Conservation (phyloP, 1,140 invertebrate genomes). For the Brachionus rotundiformis region DNA sequence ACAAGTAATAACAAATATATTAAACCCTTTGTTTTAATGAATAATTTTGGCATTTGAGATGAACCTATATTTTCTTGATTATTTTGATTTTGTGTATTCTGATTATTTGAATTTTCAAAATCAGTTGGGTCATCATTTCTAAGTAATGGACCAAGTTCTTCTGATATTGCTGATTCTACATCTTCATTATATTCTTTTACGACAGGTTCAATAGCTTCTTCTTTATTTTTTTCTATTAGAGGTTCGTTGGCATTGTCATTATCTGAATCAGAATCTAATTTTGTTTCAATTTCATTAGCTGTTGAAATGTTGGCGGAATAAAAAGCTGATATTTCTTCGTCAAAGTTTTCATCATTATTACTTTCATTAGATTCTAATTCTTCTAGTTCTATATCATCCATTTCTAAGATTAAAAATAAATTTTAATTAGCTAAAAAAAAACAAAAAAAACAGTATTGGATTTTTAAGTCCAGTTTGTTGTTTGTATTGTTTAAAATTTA, state of each 20-base stretch:
- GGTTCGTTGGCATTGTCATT: background rate
- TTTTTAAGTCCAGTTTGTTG: background rate
- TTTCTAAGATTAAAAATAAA: background rate
- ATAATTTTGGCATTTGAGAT: background rate
- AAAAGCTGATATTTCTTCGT: conserved; percentile 8
- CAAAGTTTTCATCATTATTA: conserved; percentile 16
- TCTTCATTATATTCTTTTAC: background rate
- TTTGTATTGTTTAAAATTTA: too few species aligned
- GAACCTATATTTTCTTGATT: background rate
- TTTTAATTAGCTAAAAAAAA: background rate
- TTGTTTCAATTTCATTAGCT: background rate
- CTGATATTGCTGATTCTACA: background rate
- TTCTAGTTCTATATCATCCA: background rate
- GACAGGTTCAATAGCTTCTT: background rate
- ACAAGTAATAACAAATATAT: background rate
- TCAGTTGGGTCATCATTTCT: background rate
- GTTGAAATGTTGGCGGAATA: background rate
- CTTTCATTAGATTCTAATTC: background rate
- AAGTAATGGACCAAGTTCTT: background rate
- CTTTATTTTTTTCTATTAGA: background rate
- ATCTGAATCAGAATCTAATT: background rate
- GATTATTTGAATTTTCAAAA: background rate
- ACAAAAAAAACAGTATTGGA: background rate
- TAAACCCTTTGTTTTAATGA: background rate
- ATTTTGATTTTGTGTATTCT: conserved; percentile 11